phyloP scores from a whole-genome alignment of 2,888 invertebrate genomes.

The Euplexia lucipara region DNA sequence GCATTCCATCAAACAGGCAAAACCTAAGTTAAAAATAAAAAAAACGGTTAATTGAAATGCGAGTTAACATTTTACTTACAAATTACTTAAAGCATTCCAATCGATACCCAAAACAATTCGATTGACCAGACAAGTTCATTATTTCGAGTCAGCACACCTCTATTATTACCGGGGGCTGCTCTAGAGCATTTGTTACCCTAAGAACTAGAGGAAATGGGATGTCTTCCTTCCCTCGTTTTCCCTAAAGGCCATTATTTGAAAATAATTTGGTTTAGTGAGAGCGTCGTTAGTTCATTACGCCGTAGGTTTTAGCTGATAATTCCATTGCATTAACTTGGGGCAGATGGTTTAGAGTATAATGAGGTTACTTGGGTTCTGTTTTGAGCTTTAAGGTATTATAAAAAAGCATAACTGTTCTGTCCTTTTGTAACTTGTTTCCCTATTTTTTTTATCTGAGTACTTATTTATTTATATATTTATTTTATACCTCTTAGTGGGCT shows the following conservation, averaged over 20 bases:
- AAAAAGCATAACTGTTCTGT: too few species aligned
- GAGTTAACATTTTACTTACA: too few species aligned
- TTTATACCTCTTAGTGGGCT: too few species aligned
- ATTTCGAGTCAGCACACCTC: slow-evolving; percentile 40
- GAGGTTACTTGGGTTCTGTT: slow-evolving; percentile 21
- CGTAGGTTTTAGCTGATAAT: slow-evolving; percentile 36
- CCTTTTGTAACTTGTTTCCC: too few species aligned
- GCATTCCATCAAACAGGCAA: too few species aligned
- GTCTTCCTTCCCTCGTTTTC: slow-evolving; percentile 15
- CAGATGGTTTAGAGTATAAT: slow-evolving; percentile 17
- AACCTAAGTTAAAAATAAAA: too few species aligned
- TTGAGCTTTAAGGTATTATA: neutral
- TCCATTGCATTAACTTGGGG: slow-evolving; percentile 6
- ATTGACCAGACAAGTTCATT: slow-evolving; percentile 51
- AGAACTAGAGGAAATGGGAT: slow-evolving; percentile 6
- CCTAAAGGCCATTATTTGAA: slow-evolving; percentile 30
- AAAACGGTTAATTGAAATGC: too few species aligned
- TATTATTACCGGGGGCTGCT: slow-evolving; percentile 40
- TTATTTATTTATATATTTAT: too few species aligned
- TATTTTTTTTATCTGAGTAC: too few species aligned
- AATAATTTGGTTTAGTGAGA: slow-evolving; percentile 39
- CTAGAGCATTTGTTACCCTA: slow-evolving; percentile 36
- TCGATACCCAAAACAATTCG: slow-evolving; percentile 39
- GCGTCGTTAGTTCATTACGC: slow-evolving; percentile 3
- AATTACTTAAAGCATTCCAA: slow-evolving; percentile 26